Conservation (phyloP, 1,140 invertebrate genomes). For the Chrysoperla carnea region DNA sequence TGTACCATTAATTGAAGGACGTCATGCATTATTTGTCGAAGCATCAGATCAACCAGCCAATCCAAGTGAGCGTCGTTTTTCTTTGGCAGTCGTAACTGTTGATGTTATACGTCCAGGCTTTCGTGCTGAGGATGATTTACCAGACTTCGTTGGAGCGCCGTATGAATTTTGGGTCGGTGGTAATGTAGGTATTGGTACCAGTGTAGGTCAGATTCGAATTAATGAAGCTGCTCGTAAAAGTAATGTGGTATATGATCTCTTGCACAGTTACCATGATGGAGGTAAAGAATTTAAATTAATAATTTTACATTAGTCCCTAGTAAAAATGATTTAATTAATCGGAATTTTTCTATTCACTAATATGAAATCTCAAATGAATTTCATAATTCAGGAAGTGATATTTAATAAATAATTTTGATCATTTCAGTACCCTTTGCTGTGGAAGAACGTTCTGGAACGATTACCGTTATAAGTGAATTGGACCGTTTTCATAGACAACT, state of each 20-base stretch:
- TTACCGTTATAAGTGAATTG: slow-evolving; percentile 64
- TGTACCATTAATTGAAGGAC: slow-evolving; percentile 40
- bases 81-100: slow-evolving; percentile 65
- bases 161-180: slow-evolving; percentile 82
- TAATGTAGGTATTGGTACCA: slow-evolving; percentile 64
- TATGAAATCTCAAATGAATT: no score
- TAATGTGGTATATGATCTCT: slow-evolving; percentile 53
- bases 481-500: slow-evolving; percentile 42
- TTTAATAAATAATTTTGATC: slow-evolving; percentile 1
- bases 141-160: slow-evolving; percentile 71
- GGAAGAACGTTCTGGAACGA: slow-evolving; percentile 71
- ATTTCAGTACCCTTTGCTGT: slow-evolving; percentile 76
- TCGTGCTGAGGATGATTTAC: slow-evolving; percentile 28
- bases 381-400: slow-evolving; percentile 3
- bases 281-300: slow-evolving; percentile 31
- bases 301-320: neutral
- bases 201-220: slow-evolving; percentile 66
- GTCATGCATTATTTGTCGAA: slow-evolving; percentile 64
- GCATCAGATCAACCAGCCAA: slow-evolving; percentile 64
- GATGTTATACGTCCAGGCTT: slow-evolving; percentile 34
- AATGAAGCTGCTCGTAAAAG: slow-evolving; percentile 47
- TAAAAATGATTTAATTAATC: neutral
- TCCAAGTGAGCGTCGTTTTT: slow-evolving; percentile 60
- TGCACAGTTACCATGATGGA: slow-evolving; percentile 66
- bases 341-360: slow-evolving; percentile 3